Evolutionary conservation across 2,113 vertebrate genomes (phyloP).

Genomic region (Jacana jacana): DNA sequence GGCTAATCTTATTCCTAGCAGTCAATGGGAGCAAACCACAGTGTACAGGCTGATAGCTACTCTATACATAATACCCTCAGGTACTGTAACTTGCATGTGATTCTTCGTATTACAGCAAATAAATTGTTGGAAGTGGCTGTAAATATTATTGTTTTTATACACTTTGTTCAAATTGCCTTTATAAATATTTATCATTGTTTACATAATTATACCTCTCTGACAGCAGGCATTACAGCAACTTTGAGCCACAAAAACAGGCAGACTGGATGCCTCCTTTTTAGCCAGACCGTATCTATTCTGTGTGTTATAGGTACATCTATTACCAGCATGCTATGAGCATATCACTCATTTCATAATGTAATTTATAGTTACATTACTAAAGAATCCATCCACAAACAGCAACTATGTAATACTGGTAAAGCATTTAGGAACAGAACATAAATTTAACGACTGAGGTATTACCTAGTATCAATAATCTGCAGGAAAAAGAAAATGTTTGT

Average conservation of each 20-base stretch:
- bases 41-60: not conserved
- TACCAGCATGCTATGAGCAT: not conserved
- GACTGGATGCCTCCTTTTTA: not conserved
- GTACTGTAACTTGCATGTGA: not conserved
- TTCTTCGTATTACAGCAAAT: not conserved
- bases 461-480: not conserved
- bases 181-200: constrained; percentile 57
- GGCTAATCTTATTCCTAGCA: not conserved
- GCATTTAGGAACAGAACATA: constrained; percentile 39
- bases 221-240: constrained; percentile 6
- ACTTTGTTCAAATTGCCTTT: constrained; percentile 24
- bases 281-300: not conserved
- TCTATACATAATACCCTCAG: constrained; percentile 4
- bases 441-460: constrained; percentile 23
- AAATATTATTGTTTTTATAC: not conserved
- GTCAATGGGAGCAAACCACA: constrained; percentile 17
- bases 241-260: constrained; percentile 34
- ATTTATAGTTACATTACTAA: constrained; percentile 42
- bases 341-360: constrained; percentile 20
- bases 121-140: not conserved
- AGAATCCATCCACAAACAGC: constrained; percentile 16
- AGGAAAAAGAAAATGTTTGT: not conserved
- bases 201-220: constrained; percentile 2
- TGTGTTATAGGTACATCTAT: not conserved
- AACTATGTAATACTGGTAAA: constrained; percentile 55